Evolutionary conservation across 2,797 vertebrate species (phyloP).

Genomic region (Botia kubotai): DNA sequence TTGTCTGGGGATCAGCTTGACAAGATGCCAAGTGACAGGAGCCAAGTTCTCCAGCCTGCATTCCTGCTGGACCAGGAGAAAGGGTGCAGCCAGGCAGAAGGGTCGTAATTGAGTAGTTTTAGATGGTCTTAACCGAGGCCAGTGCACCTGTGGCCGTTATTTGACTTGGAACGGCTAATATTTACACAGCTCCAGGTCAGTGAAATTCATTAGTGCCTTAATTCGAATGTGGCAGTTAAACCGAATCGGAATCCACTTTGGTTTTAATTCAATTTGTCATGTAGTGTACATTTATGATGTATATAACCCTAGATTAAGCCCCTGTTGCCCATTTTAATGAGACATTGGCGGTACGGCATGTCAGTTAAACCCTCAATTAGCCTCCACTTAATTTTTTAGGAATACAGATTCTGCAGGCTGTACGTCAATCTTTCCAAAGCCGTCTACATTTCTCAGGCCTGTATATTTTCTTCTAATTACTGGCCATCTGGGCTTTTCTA

Average conservation of each 20-base stretch:
- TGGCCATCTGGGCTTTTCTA: conserved; percentile 76
- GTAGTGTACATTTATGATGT: not conserved
- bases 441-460: conserved; percentile 35
- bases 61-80: conserved; percentile 80
- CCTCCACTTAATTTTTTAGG: conserved; percentile 6
- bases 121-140: conserved; percentile 67
- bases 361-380: conserved; percentile 30
- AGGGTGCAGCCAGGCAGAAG: conserved; percentile 83
- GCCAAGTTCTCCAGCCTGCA: conserved; percentile 80
- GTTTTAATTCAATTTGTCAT: conserved; percentile 1
- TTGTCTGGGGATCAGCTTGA: conserved; percentile 86
- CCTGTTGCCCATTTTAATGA: conserved; percentile 14
- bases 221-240: not conserved
- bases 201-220: not conserved
- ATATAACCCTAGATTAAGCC: not conserved
- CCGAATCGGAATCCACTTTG: not conserved
- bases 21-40: conserved; percentile 84
- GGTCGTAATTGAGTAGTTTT: conserved; percentile 81
- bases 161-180: conserved; percentile 44
- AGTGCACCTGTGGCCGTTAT: conserved; percentile 76
- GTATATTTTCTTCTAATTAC: conserved; percentile 73
- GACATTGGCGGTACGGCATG: not conserved
- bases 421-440: conserved; percentile 37
- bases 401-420: not conserved
- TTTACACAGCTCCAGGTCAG: conserved; percentile 9